Base-by-base conservation (phyloP, 2,797 vertebrate species). In the Ibycter americanus region DNA sequence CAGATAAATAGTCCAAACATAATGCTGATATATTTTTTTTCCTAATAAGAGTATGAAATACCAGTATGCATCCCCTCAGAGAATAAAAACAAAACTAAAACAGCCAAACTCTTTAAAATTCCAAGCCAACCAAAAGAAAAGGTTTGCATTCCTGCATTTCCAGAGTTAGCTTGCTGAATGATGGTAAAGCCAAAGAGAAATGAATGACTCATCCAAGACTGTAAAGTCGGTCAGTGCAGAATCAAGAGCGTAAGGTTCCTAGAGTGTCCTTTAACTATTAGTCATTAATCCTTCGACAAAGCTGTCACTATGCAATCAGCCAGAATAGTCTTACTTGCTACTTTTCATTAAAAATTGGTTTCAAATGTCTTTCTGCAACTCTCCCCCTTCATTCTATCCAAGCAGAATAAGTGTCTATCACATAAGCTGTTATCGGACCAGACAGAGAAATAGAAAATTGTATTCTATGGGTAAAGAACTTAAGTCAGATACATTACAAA, bases 381-480 rank as follows among this genome's bases (percentile, higher is more conserved):
- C 12, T 79, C 4, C 2, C 8, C 4, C 40, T 83, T 90, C 55
- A 63, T 89, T 92, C 88, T 83, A 73, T 42, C 63, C 67, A 85
- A 83, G 22, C 12, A 82, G 55, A 71, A 70, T 84, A 32, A n/a
- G 25, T n/a, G 87, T 80, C 83, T 78, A 63, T 87, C 85, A 46
- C n/a, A 65, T 14, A 51, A 88, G 5, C 31, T 84, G 40, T 61
- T 95, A 88, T 79, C 29, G 3, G 56, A 93, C 67, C 61, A 92
- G 91, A 79, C 70, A 90, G 49, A 93, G 54, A 95, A 94, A 84
- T 2, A 87, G 73, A 89, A 90, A 92, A 95, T 74, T 67, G 22
- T 52, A 66, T 84, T 95, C 62, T 87, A 20, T 79, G 67, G 70
- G 55, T 83, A 93, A 84, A 93, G 23, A 71, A 70, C 44, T 94